Evolutionary conservation across 2,888 invertebrate genomes (phyloP).

Genomic region (Watsonalla binaria): DNA sequence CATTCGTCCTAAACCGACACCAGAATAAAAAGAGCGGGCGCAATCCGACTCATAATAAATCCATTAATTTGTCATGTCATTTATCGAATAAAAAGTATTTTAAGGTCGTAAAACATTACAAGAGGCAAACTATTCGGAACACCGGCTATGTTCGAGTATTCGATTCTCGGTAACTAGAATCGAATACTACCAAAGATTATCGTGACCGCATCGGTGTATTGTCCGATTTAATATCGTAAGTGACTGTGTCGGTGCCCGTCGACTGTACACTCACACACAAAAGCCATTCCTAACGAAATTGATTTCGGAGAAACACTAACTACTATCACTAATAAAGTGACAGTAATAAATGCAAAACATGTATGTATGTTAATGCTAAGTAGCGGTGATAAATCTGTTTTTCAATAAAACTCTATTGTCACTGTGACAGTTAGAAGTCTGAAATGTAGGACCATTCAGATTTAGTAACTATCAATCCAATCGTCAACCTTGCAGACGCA

Average conservation of each 20-base stretch:
- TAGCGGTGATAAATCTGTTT: not conserved
- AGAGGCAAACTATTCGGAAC: slow-evolving; percentile 44
- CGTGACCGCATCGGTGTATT: slow-evolving; percentile 57
- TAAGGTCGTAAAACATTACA: slow-evolving; percentile 50
- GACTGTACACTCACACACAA: slow-evolving; percentile 38
- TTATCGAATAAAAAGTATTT: slow-evolving; percentile 58
- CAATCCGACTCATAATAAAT: slow-evolving; percentile 75
- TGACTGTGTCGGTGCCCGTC: slow-evolving; percentile 45
- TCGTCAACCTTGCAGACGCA: not conserved
- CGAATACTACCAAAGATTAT: slow-evolving; percentile 62
- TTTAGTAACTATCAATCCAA: not conserved
- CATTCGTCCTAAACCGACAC: slow-evolving; percentile 74
- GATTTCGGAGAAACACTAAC: not conserved
- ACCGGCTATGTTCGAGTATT: slow-evolving; percentile 24
- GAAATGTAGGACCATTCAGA: not conserved
- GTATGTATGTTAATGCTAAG: not conserved
- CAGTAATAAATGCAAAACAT: not conserved
- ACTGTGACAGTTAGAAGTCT: not conserved
- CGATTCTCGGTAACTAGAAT: slow-evolving; percentile 64
- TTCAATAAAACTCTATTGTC: not conserved
- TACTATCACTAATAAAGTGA: not conserved
- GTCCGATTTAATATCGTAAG: slow-evolving; percentile 66
- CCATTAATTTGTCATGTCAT: slow-evolving; percentile 79
- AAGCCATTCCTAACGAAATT: slow-evolving; percentile 13
- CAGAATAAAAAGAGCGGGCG: slow-evolving; percentile 61